A percentile compares a stretch with the other conserved stretches of the same genome.
These are phyloP conservation scores for Poecile montanus DNA, from an alignment of 2,797 vertebrate species.

Conservation along the genomic window DNA sequence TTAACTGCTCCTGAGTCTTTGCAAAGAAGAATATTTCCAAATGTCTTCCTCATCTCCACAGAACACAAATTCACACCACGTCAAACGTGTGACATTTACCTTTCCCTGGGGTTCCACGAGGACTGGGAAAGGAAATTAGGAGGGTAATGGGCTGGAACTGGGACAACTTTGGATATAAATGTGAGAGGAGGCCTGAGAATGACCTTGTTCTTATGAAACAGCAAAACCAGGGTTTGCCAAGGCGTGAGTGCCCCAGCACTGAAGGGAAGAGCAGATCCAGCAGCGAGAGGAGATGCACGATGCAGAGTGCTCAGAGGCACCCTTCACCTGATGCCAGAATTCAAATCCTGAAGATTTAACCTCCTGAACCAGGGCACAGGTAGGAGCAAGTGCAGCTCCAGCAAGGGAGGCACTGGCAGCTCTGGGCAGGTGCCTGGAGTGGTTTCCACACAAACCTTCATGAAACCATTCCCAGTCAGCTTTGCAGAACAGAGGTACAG, in stretches of 20 bases:
- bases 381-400: not conserved
- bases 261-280: not conserved
- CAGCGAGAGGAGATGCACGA: not conserved
- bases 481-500: not conserved
- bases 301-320: not conserved
- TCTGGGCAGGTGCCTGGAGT: rapidly evolving
- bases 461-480: not conserved
- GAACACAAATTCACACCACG: not conserved
- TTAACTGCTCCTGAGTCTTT: not conserved
- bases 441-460: not conserved
- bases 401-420: not conserved
- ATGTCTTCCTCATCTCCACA: not conserved
- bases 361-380: not conserved
- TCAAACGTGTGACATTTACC: not conserved
- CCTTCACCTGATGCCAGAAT: not conserved
- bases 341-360: not conserved
- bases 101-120: not conserved
- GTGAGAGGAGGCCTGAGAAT: not conserved
- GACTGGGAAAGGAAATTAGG: conserved; percentile 37
- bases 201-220: not conserved
- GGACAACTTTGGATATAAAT: not conserved
- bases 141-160: conserved; percentile 36
- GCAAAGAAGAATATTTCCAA: not conserved
- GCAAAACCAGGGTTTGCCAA: not conserved
- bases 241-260: not conserved